These are phyloP conservation scores for Dolichallabes microphthalmus DNA, from an alignment of 2,113 vertebrate genomes.

Conservation along the genomic window DNA sequence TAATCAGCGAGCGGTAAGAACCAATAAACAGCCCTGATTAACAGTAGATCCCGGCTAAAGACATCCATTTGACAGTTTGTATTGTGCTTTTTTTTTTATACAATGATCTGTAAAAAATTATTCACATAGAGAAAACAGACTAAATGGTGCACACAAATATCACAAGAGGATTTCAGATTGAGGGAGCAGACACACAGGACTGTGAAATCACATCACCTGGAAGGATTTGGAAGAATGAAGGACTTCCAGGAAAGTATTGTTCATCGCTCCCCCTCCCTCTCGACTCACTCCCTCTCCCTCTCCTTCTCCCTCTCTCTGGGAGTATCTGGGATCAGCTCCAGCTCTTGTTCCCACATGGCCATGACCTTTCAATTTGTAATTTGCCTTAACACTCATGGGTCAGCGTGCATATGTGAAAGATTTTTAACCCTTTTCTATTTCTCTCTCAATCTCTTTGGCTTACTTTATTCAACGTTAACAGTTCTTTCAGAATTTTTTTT, in stretches of 20 bases:
- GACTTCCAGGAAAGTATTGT: slow-evolving; percentile 26
- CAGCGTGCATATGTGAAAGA: not conserved
- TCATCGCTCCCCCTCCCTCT: not conserved
- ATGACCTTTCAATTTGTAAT: slow-evolving; percentile 12
- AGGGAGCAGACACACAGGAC: not conserved
- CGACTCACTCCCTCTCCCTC: not conserved
- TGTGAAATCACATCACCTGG: not conserved
- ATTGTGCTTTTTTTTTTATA: not conserved
- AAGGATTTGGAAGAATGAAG: slow-evolving; percentile 6
- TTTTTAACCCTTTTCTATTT: not conserved
- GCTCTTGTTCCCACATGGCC: slow-evolving; percentile 21
- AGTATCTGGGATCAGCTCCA: slow-evolving; percentile 25
- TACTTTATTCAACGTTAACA: not conserved
- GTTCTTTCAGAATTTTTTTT: not conserved
- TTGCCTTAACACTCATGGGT: not conserved
- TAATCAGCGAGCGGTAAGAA: slow-evolving; percentile 15
- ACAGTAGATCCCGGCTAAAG: not conserved
- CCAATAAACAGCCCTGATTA: slow-evolving; percentile 4
- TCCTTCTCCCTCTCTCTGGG: not conserved
- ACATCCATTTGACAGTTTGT: not conserved
- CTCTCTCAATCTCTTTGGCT: not conserved
- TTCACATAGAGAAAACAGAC: not conserved
- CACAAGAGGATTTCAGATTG: not conserved
- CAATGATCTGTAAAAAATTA: not conserved
- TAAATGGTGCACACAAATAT: not conserved